Base-by-base conservation (phyloP, 2,888 invertebrate genomes). In the Selenia dentaria region DNA sequence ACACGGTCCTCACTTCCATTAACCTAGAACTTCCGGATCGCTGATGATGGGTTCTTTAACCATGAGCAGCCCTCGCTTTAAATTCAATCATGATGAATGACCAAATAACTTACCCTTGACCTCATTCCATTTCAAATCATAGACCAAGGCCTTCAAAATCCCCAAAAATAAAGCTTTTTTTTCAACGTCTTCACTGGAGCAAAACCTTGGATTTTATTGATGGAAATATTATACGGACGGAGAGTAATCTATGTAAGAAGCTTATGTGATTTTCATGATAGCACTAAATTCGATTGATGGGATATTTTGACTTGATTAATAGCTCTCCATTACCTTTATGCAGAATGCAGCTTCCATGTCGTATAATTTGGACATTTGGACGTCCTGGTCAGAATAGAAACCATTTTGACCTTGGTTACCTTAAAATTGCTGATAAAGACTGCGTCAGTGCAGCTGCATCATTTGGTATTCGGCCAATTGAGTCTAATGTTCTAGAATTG, bases 341-440 rank as follows among this genome's bases (percentile, higher is more conserved):
- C 86, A 87, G 76, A 80, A 75, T 84, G 83, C 84, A 84, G 66
- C 68, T 66, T 61, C 42, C 52, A 56, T 70, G 53, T 44, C 59
- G 79, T 75, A 83, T 84, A 87, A 85, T 86, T 80, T 63, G 54
- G 57, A 65, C 74, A 81, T 87, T 83, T 79, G 52, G 57, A 36
- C 63, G 83, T 77, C 79, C 74, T 64, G 80, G 79, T 81, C 76
- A 68, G 54, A 55, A 55, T 44, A 24, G 41, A 37, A 27, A 64
- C 62, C 62, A 46, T 45, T 39, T 50, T 72, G 73, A 74, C 73
- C 77, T 78, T 81, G 68, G 51, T 51, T 39, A 20, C 22, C 33
- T 18, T 25, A 13, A 20, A 27, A 18, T n/a, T 9, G 20, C 9
- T 47, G 36, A 51, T 14, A 2, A 8, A 3, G 33, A 53, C 47